A percentile compares a stretch with the other conserved stretches of the same genome.
These are phyloP conservation scores for Nothoprocta pentlandii DNA, from an alignment of 2,113 vertebrate species.

Conservation along the genomic window DNA sequence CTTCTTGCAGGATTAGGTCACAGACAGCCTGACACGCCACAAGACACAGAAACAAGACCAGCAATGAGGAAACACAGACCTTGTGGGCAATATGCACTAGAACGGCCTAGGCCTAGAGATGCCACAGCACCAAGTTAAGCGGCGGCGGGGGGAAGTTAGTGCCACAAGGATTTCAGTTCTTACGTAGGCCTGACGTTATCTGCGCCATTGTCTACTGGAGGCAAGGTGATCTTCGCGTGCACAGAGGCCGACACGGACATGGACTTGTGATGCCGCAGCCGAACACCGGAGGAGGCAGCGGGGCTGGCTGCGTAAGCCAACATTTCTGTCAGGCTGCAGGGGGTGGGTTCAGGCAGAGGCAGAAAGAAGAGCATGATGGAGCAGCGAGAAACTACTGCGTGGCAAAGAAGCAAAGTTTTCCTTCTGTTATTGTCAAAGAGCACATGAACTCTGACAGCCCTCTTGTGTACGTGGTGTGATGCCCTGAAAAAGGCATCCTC, in stretches of 20 bases:
- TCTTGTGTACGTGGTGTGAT: background rate
- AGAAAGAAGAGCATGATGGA: conserved; percentile 83
- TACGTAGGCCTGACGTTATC: conserved; percentile 89
- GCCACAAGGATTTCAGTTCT: conserved; percentile 77
- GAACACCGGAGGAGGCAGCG: conserved; percentile 86
- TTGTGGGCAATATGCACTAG: conserved; percentile 57
- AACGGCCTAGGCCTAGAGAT: conserved; percentile 70
- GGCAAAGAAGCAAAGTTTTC: conserved; percentile 65
- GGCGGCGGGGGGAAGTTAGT: conserved; percentile 70
- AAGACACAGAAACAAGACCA: conserved; percentile 48
- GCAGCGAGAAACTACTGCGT: conserved; percentile 72
- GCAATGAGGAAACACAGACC: conserved; percentile 51
- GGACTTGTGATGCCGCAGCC: conserved; percentile 87
- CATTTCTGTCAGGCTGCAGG: conserved; percentile 88
- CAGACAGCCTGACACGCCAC: conserved; percentile 66
- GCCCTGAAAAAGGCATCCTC: background rate
- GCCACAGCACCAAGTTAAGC: conserved; percentile 75
- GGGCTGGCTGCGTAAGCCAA: conserved; percentile 86
- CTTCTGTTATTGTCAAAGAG: conserved; percentile 57
- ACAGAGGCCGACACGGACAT: conserved; percentile 86
- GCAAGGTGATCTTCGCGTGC: conserved; percentile 87
- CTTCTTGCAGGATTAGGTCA: conserved; percentile 62
- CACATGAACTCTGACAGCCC: background rate
- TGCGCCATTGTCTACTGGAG: conserved; percentile 88
- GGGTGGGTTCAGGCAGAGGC: conserved; percentile 80